phyloP scores from a whole-genome alignment of 2,113 vertebrate genomes.

The Cettia cetti region DNA sequence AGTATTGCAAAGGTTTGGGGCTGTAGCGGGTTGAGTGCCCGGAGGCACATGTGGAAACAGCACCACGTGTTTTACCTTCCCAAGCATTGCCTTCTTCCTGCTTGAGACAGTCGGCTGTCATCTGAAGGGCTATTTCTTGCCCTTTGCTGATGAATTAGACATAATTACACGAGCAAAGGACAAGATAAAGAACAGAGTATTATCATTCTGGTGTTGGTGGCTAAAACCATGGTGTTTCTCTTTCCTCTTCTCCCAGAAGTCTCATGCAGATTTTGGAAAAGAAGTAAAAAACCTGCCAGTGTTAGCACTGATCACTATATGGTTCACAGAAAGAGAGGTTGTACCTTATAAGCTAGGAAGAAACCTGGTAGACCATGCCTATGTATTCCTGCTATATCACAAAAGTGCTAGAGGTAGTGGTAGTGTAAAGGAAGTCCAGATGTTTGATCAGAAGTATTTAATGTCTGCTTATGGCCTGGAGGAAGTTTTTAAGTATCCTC shows the following conservation, averaged over 20 bases:
- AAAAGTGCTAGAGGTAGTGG: background rate
- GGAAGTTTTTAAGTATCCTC: background rate
- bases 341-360: background rate
- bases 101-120: background rate
- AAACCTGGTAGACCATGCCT: background rate
- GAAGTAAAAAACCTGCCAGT: fast-evolving
- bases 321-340: background rate
- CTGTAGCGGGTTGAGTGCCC: background rate
- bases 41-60: background rate
- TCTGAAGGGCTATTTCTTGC: background rate
- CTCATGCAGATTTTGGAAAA: background rate
- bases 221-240: background rate
- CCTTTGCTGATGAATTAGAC: background rate
- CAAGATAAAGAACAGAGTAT: background rate
- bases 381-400: background rate
- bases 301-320: background rate
- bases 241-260: background rate
- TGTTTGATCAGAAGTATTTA: background rate
- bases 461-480: background rate
- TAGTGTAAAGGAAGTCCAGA: background rate
- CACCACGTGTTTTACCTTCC: background rate
- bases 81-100: background rate
- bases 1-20: background rate
- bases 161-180: background rate
- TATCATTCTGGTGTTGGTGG: background rate